A percentile compares a stretch with the other conserved stretches of the same genome.
These are phyloP conservation scores for Aurelia sp. DNA, from an alignment of 30 jellyfish, hydroid and myxozoan genomes.

Conservation along the genomic window DNA sequence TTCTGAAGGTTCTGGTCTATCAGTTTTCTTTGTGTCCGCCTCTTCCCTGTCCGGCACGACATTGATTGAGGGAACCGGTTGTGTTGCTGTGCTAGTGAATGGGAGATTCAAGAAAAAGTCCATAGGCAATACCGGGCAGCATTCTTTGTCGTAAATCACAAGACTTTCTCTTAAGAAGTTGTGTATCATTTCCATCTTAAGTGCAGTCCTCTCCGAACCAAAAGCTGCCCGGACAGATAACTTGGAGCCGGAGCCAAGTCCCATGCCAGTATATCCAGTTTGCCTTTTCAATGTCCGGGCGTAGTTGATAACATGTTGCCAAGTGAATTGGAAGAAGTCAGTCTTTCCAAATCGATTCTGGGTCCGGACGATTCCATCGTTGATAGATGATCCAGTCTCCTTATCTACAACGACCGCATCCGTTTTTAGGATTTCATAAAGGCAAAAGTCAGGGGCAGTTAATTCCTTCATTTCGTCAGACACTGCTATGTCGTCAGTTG, in stretches of 20 bases:
- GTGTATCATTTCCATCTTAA: conserved; percentile 53
- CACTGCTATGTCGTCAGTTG: conserved; percentile 49
- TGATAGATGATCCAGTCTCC: conserved; percentile 20
- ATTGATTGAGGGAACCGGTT: conserved; percentile 28
- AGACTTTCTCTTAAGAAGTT: conserved; percentile 49
- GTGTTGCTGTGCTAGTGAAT: conserved; percentile 3
- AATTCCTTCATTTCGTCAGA: conserved; percentile 47
- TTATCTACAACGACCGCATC: conserved; percentile 31
- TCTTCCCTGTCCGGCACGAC: conserved; percentile 36
- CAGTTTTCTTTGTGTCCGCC: conserved; percentile 32
- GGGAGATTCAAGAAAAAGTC: conserved; percentile 45
- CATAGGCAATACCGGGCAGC: conserved; percentile 85
- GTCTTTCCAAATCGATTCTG: conserved; percentile 47
- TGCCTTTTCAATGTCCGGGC: conserved; percentile 50
- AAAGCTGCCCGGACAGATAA: conserved; percentile 58
- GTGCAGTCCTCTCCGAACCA: conserved; percentile 31
- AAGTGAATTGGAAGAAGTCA: conserved; percentile 54
- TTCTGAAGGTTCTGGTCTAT: neutral
- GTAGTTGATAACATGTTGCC: conserved; percentile 79
- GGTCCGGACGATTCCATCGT: conserved; percentile 46
- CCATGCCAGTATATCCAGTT: conserved; percentile 67
- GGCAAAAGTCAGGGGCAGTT: conserved; percentile 44
- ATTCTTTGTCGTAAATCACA: conserved; percentile 69
- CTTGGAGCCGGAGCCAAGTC: conserved; percentile 42
- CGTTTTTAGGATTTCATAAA: conserved; percentile 50